Base-by-base conservation (phyloP, 2,113 vertebrate genomes). In the Melozone crissalis region DNA sequence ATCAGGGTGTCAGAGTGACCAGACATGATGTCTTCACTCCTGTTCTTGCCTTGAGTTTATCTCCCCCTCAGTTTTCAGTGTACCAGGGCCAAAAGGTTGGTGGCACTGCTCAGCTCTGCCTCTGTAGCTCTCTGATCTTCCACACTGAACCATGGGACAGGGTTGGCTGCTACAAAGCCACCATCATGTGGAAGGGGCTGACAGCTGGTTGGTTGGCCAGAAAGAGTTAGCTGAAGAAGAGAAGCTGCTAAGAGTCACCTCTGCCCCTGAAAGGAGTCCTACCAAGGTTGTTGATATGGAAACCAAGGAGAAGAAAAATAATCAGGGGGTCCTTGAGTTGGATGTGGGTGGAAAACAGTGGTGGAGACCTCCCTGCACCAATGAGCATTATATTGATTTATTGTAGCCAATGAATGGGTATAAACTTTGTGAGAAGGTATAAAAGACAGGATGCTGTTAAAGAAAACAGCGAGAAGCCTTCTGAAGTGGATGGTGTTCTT, bases 311-410 rank as follows among this genome's bases (percentile, higher is more conserved):
- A 58, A 58, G 57, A 58, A 58, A 58, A 18, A 58, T 58, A 35
- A 58, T 11, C 14, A 30, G 14, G 22, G 22, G 22, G 6, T 22
- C 14, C 22, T 58, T 58, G 33, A 35, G 57, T 24, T 58, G n/a
- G 14, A 58, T 58, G 6, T 24, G 35, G 33, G 33, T 15, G 22
- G 33, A 35, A 58, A 24, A 58, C 33, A 24, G 22, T 35, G 57
- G 22, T 58, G n/a, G 57, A 35, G 57, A 24, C 14, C 2, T 0
- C 33, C 1, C 14, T 35, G 33, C 0, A 1, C 33, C 33, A 58
- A 58, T 57, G 55, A 57, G n/a, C 31, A n/a, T 35, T 5, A 11
- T 58, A 6, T 7, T 58, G 33, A 58, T 58, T 58, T 58, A 58
- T 11, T 59, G 57, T 24, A 24, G 57, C 57, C 22, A 59, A 35